Conservation (phyloP, 1,140 invertebrate genomes). For the Potamilus streckersoni region DNA sequence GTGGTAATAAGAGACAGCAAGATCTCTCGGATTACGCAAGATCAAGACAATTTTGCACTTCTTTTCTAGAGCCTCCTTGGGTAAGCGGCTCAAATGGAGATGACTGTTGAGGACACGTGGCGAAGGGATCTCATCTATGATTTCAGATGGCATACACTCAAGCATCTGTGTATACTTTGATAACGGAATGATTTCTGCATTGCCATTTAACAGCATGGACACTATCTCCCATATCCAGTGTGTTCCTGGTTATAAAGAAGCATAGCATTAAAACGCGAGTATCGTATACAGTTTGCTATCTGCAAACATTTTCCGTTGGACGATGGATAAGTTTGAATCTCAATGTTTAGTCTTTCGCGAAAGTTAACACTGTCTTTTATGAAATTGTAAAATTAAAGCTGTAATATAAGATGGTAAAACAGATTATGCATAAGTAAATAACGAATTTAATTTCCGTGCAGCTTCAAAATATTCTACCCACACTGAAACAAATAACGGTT, state of each 20-base stretch:
- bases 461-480: too few relatives aligned
- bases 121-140: constrained; percentile 13
- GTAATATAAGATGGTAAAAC: too few relatives aligned
- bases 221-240: constrained; percentile 42
- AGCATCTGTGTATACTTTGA: constrained; percentile 27
- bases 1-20: constrained; percentile 39
- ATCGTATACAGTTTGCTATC: too few relatives aligned
- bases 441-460: too few relatives aligned
- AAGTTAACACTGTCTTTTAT: too few relatives aligned
- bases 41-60: constrained; percentile 33
- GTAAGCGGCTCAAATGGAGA: constrained; percentile 13
- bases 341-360: too few relatives aligned
- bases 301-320: too few relatives aligned
- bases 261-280: too few relatives aligned
- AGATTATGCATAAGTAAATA: too few relatives aligned
- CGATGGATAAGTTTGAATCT: too few relatives aligned
- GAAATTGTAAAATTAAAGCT: too few relatives aligned
- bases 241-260: constrained; percentile 22
- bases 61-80: constrained; percentile 18
- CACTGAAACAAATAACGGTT: too few relatives aligned
- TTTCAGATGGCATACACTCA: constrained; percentile 16
- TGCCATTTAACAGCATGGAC: constrained; percentile 26
- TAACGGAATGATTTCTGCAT: constrained; percentile 7
- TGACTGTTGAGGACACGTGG: constrained; percentile 42
- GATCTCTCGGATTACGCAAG: constrained; percentile 41